Evolutionary conservation across 2,113 vertebrate genomes (phyloP), one percentile per base, ranked within the genome.

Genomic region (Paraplagusia blochii): DNA sequence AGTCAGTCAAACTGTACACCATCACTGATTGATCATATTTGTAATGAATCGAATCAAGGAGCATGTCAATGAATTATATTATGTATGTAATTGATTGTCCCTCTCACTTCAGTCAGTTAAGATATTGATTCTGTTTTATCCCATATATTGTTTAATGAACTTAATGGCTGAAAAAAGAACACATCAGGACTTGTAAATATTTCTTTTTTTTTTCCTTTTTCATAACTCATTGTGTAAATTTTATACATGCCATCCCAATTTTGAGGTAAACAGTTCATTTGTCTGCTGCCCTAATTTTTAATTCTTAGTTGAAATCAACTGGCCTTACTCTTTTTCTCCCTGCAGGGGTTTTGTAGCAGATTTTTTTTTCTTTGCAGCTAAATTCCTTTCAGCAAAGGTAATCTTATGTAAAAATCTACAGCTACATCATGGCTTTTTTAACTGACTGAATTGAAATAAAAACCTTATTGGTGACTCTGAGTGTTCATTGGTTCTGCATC

Each of bases 371-470:
- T 11, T 13, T 11, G 9, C 38, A 72, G 11, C 62, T 66, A 29
- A 69, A 63, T 74, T 72, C 70, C 73, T 62, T 40, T 42, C 44
- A 62, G 57, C 51, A 58, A n/a, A 34, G 68, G 35, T 76, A 59
- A 54, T 39, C 38, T 63, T 85, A 63, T 78, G 69, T 19, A 55
- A 81, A 79, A 61, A 15, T 68, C 74, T 57, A 70, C 65, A 71
- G 69, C 40, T 74, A 46, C 70, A 63, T 54, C 52, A 55, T 66
- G 58, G 61, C 59, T 74, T 79, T 72, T 78, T 59, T 75, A 22
- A 77, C 76, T 77, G 72, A 84, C 79, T 63, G 68, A 80, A 79
- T 61, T 78, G 13, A 85, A 88, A 88, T 87, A 88, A 89, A 88
- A 40, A 67, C 80, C 48, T 70, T 69, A 74, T 73, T 84, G 76